Percentiles rank a stretch among this genome's conserved stretches.
phyloP scores from a whole-genome alignment of 2,888 invertebrate species.

The Archips xylosteana region DNA sequence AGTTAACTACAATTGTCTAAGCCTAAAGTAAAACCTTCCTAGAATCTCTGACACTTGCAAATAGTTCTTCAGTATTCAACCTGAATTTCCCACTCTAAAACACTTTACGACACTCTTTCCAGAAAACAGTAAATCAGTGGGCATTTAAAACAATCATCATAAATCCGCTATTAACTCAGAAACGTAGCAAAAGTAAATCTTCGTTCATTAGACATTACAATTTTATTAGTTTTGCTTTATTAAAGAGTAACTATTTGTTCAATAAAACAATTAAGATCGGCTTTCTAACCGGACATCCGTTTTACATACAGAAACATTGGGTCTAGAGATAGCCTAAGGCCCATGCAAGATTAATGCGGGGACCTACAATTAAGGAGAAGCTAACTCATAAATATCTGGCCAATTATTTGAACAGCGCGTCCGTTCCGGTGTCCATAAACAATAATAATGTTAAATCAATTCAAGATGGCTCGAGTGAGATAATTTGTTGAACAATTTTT shows the following conservation, averaged over 20 bases:
- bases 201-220: conserved; percentile 14
- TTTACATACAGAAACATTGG: conserved; percentile 56
- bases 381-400: conserved; percentile 48
- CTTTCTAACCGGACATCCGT: conserved; percentile 76
- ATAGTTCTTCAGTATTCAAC: background rate
- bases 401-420: conserved; percentile 33
- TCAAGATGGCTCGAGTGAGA: conserved; percentile 22
- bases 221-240: conserved; percentile 25
- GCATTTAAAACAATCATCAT: conserved; percentile 8
- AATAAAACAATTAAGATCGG: conserved; percentile 66
- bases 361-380: conserved; percentile 52
- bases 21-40: background rate
- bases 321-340: conserved; percentile 64
- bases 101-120: conserved; percentile 13
- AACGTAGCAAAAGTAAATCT: conserved; percentile 14
- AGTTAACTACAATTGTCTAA: background rate
- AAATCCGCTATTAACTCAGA: conserved; percentile 12
- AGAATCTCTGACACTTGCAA: background rate
- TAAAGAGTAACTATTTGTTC: conserved; percentile 48
- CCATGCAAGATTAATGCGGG: conserved; percentile 59
- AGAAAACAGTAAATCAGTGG: background rate
- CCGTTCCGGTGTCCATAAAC: conserved; percentile 33
- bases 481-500: conserved; percentile 19
- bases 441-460: conserved; percentile 39
- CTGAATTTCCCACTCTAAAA: conserved; percentile 2